phyloP scores from a whole-genome alignment of 2,113 vertebrate genomes.

The Oreochromis niloticus region DNA sequence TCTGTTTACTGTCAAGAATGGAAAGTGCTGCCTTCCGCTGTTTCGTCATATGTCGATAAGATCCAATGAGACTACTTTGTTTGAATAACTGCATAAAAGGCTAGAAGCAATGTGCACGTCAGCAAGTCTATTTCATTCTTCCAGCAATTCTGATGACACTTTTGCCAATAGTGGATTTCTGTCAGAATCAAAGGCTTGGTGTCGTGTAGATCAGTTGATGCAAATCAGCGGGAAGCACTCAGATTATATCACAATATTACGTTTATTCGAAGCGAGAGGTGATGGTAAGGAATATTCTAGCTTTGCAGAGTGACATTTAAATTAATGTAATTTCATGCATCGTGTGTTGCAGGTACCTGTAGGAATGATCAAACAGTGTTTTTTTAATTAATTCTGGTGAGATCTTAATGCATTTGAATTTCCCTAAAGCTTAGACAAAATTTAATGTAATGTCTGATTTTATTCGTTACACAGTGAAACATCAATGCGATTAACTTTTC shows the following conservation, averaged over 20 bases:
- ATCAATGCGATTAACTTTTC: background rate
- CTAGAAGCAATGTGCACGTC: conserved; percentile 22
- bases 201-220: conserved; percentile 11
- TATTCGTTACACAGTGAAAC: background rate
- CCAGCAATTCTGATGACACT: conserved; percentile 58
- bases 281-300: background rate
- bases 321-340: background rate
- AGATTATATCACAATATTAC: conserved; percentile 38
- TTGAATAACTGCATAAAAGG: conserved; percentile 32
- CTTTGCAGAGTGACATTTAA: background rate
- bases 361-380: background rate
- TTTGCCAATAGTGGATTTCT: conserved; percentile 48
- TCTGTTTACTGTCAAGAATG: conserved; percentile 60
- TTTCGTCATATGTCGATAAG: conserved; percentile 48
- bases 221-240: conserved; percentile 12
- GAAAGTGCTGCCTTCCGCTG: conserved; percentile 46
- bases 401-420: background rate
- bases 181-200: conserved; percentile 40
- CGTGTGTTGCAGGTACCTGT: background rate
- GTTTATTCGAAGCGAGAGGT: background rate
- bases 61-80: conserved; percentile 53
- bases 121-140: conserved; percentile 44
- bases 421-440: background rate
- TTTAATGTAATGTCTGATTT: background rate
- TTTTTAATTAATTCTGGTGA: background rate